A percentile compares a stretch with the other conserved stretches of the same genome.
These are phyloP conservation scores for Leptosomus discolor DNA, from an alignment of 2,113 vertebrate genomes.

Conservation along the genomic window DNA sequence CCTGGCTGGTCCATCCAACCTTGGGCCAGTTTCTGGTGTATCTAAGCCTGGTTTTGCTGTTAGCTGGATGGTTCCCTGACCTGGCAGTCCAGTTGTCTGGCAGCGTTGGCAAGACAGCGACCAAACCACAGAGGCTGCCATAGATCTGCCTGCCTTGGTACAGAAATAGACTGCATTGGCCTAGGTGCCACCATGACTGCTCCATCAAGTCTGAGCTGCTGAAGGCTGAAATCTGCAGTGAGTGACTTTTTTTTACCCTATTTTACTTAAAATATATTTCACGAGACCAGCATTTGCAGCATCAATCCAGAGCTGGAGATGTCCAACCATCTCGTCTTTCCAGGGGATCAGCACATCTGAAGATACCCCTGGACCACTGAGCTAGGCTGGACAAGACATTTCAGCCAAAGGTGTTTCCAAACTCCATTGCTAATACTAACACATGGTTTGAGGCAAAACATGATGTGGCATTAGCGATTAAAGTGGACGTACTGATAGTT, in stretches of 20 bases:
- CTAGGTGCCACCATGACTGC: not conserved
- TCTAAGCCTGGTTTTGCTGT: not conserved
- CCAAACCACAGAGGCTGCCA: not conserved
- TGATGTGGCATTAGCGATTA: rapidly evolving
- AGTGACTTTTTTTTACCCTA: not conserved
- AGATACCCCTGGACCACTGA: not conserved
- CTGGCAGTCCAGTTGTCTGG: not conserved
- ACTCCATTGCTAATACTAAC: rapidly evolving
- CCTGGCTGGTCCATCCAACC: not conserved
- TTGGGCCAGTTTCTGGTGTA: rapidly evolving
- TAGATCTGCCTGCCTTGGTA: not conserved
- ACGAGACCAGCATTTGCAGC: not conserved
- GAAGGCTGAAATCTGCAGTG: not conserved
- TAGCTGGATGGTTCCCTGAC: too few species aligned
- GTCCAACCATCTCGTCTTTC: not conserved
- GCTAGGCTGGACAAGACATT: not conserved
- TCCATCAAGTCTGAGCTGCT: not conserved
- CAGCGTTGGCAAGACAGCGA: not conserved
- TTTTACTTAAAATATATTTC: not conserved
- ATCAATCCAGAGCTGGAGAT: not conserved
- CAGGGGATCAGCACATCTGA: not conserved
- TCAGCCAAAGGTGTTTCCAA: not conserved
- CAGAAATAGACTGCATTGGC: rapidly evolving
- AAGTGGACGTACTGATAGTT: not conserved
- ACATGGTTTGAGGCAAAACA: not conserved